Evolutionary conservation across 2,888 invertebrate species (phyloP), one percentile per base, ranked within the genome.

Genomic region (Drosophila putrida): DNA sequence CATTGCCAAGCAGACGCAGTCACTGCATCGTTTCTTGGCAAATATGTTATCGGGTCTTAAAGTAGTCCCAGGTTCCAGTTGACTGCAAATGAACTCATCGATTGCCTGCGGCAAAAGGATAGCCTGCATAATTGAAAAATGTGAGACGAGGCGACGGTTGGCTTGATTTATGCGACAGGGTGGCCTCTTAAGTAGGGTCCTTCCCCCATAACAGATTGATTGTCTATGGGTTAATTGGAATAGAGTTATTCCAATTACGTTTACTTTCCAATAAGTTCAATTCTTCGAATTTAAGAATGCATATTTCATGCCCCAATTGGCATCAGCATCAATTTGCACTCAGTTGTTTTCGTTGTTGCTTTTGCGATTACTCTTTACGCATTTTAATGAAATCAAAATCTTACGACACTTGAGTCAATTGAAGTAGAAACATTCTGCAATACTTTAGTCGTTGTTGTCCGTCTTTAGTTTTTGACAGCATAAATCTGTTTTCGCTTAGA

Each of bases 321-420:
- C 66, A 47, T 27, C 20, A 41, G 38, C 28, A 25, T 20, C 44
- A 20, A 38, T 25, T 31, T 35, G 8, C n/a, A n/a, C 10, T n/a
- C 9, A 39, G 27, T 15, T 15, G 27, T 2, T 35, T 15, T 13
- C 9, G 27, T 43, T 55, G 46, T 54, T 64, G 58, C 47, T 68
- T 62, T 58, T 65, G 41, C 41, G 3, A 47, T 47, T 58, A 61
- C 54, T 20, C 33, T 33, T 41, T 46, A 77, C 67, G 75, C 83
- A 78, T 86, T 64, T 77, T 87, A 87, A 79, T 84, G 68, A 77
- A 89, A 84, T 87, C 75, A 75, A 63, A 88, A 84, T 78, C 78
- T 78, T 83, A 83, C 78, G 71, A 75, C 82, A 75, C 69, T 75
- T 75, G 77, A 79, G 79, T 58, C 79, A 82, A 82, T 55, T 87